These are phyloP conservation scores for Rhagoletis pomonella DNA, from an alignment of 1,140 invertebrate genomes.

Conservation along the genomic window DNA sequence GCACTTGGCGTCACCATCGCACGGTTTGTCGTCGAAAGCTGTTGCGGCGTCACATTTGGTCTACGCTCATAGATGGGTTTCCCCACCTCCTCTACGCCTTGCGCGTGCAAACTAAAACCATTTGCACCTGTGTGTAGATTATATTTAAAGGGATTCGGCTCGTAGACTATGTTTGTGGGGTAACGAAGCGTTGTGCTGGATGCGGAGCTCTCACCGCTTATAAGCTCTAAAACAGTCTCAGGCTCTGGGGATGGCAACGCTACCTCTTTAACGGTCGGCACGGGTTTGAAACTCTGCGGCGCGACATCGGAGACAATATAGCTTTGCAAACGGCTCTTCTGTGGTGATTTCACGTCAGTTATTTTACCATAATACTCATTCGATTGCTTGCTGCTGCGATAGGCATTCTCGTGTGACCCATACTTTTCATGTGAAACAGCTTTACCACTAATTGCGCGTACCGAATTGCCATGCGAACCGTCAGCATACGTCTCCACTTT, in stretches of 20 bases:
- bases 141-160: conserved; percentile 63
- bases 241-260: neutral
- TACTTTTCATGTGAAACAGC: neutral
- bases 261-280: conserved; percentile 14
- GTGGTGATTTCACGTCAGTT: neutral
- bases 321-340: conserved; percentile 65
- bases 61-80: conserved; percentile 56
- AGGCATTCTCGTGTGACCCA: neutral
- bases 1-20: conserved; percentile 45
- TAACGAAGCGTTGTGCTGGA: conserved; percentile 38
- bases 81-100: conserved; percentile 43
- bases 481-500: conserved; percentile 60
- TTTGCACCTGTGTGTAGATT: conserved; percentile 64
- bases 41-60: neutral
- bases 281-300: conserved; percentile 68
- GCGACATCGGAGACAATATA: conserved; percentile 68
- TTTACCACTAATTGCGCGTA: conserved; percentile 59
- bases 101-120: conserved; percentile 64
- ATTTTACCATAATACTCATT: conserved; percentile 38
- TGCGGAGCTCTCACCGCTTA: conserved; percentile 50
- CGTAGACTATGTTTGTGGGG: conserved; percentile 52
- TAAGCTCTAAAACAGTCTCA: conserved; percentile 18
- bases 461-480: conserved; percentile 60
- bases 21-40: neutral
- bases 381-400: neutral